Base-by-base conservation (phyloP, 92 coral and sea anemone genomes). In the Porites lobata region DNA sequence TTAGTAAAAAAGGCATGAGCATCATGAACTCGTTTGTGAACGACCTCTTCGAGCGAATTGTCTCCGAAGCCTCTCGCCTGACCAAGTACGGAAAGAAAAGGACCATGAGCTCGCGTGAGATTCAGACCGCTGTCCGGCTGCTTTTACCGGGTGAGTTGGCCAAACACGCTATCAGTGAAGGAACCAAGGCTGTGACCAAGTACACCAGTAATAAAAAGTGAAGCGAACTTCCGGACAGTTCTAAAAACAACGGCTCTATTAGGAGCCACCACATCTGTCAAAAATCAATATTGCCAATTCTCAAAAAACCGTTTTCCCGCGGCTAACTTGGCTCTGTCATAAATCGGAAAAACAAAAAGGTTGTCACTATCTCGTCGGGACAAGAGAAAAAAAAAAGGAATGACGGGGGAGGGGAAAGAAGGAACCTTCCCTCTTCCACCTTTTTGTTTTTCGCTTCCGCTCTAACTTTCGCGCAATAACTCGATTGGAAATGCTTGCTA, bases 141-240 rank as follows among this genome's bases (percentile, higher is more conserved):
- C 47, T 38, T 4, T 38, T 38, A 38, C 47, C 47, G 47, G 47
- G 98, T 84, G 98, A 96, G 52, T 89, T 96, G 88, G 98, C 98
- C 74, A 96, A 96, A 74, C 98, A 96, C 93, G 98, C 98, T 6
- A 92, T 95, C 81, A 95, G 98, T 59, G 98, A 95, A 80, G 98
- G 98, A 69, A 95, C 98, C 83, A 95, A 95, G 86, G 98, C 98
- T 32, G 98, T 96, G 82, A 94, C 96, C 79, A 95, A 95, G 85
- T 95, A 87, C 96, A 95, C 98, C 8, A 92, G 98, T 86, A 87
- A 91, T 91, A 94, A 38, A 0, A 38, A 95, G 87, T 96, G 81
- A 90, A 88, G 50, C 66, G 85, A 50, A 51, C 20, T 81, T 38
- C 64, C 18, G 61, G 63, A 18, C 21, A 38, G 47, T 38, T 38